Percentiles rank a stretch among this genome's conserved stretches.
Conservation (phyloP, 2,888 invertebrate species). For the Sepiola atlantica region DNA sequence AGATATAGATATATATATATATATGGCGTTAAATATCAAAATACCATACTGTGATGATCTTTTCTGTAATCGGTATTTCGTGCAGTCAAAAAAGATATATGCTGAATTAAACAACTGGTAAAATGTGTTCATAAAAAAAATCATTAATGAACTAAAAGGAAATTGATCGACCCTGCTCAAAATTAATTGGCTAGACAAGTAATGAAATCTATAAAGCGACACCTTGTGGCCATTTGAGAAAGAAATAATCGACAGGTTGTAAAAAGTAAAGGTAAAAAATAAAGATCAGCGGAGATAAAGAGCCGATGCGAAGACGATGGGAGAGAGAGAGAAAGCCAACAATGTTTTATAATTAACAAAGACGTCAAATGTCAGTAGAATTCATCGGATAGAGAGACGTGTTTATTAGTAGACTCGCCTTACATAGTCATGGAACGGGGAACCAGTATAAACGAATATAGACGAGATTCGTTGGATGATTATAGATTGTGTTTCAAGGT, state of each 20-base stretch:
- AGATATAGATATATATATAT: too few species aligned
- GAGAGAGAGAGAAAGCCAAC: too few species aligned
- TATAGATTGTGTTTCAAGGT: too few species aligned
- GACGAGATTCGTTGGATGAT: too few species aligned
- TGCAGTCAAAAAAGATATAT: not conserved
- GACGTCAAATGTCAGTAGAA: not conserved
- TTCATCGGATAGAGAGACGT: not conserved
- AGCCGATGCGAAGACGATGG: too few species aligned
- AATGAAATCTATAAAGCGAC: not conserved
- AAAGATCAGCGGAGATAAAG: not conserved
- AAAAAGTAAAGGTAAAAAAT: not conserved
- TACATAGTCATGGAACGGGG: too few species aligned
- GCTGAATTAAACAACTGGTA: not conserved
- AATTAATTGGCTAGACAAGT: not conserved
- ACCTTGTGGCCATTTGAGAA: not conserved
- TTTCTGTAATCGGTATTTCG: not conserved
- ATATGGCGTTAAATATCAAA: not conserved
- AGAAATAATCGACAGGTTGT: not conserved
- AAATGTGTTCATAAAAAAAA: not conserved
- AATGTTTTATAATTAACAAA: not conserved
- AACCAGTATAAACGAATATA: too few species aligned
- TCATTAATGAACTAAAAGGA: not conserved
- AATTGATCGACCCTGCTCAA: not conserved
- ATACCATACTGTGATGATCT: not conserved
- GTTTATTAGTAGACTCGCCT: not conserved